These are phyloP conservation scores for Philhelius pedissequus DNA, from an alignment of 2,888 invertebrate genomes.

Conservation along the genomic window DNA sequence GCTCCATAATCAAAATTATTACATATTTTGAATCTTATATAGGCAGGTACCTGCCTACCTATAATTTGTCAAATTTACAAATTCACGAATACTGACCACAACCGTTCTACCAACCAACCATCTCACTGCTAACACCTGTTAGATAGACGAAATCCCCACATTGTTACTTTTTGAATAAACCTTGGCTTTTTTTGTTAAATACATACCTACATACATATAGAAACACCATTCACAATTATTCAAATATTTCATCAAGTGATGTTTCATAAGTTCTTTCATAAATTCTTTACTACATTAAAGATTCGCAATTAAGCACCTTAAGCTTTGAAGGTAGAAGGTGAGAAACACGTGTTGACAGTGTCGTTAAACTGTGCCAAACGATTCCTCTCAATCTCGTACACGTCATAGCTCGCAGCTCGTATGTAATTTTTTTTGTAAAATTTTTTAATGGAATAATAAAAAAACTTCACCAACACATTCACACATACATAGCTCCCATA, in stretches of 20 bases:
- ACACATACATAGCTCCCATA: constrained; percentile 1
- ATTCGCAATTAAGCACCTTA: background rate
- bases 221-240: background rate
- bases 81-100: no score
- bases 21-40: no score
- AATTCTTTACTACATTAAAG: background rate
- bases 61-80: no score
- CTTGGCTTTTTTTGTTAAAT: background rate
- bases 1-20: no score
- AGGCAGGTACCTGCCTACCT: no score
- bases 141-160: background rate
- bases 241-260: constrained; percentile 19
- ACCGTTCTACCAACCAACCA: no score
- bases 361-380: background rate
- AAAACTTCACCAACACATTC: background rate
- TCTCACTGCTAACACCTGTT: background rate
- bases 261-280: background rate
- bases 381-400: background rate
- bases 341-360: constrained; percentile 42
- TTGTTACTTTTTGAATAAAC: no score
- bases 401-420: background rate
- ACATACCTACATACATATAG: no score
- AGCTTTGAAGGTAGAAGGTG: constrained; percentile 24
- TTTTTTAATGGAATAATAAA: background rate
- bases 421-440: background rate